A percentile compares a stretch with the other conserved stretches of the same genome.
Conservation (phyloP, 2,113 vertebrate genomes). For the Oceanodroma tethys region DNA sequence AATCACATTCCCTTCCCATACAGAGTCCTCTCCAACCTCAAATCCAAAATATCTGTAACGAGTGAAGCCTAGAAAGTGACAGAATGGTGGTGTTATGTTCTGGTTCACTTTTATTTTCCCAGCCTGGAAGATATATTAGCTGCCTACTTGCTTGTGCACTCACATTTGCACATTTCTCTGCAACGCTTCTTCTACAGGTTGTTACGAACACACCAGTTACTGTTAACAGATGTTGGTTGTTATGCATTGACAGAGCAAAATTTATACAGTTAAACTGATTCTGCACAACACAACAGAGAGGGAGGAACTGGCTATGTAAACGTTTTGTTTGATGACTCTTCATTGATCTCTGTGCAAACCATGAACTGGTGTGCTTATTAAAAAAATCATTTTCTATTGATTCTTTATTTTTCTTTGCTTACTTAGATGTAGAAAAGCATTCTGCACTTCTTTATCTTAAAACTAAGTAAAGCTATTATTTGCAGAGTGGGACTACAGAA, state of each 20-base stretch:
- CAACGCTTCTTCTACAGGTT: accelerated
- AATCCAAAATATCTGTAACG: background rate
- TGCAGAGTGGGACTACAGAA: background rate
- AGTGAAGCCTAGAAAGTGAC: background rate
- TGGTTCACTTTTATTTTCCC: background rate
- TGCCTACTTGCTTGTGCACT: background rate
- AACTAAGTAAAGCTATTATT: background rate
- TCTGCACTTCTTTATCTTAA: background rate
- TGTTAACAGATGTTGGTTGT: background rate
- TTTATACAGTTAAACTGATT: background rate
- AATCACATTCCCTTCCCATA: background rate
- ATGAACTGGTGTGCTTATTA: background rate
- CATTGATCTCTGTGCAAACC: background rate
- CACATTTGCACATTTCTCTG: background rate
- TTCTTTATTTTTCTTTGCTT: background rate
- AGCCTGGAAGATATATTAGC: background rate
- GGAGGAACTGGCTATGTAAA: background rate
- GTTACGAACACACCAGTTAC: background rate
- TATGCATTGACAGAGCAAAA: background rate
- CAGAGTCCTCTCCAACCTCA: background rate
- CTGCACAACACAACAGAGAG: background rate
- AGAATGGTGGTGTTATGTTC: accelerated
- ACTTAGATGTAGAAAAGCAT: background rate
- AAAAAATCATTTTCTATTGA: background rate
- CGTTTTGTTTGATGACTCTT: background rate